Evolutionary conservation across 92 coral and sea anemone species (phyloP), one percentile per base, ranked within the genome.

Genomic region (Plumapathes pennacea): DNA sequence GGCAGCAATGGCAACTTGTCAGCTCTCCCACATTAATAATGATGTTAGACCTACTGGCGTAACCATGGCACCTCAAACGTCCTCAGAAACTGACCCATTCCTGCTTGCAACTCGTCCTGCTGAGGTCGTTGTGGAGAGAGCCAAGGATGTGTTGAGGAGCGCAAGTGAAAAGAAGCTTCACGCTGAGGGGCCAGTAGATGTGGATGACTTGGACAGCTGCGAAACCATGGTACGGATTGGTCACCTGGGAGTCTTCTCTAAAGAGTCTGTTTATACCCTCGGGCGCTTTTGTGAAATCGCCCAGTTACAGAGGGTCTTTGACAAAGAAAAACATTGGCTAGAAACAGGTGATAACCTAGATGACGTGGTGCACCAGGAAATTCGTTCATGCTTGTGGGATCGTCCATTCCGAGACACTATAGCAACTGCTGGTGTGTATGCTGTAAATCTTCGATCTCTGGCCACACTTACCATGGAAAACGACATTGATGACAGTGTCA

Each of bases 401-500:
- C 36, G 13, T 14, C 42, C 18, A 32, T 44, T 14, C 7, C 6
- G 19, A 6, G 24, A 54, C 25, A 31, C 36, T 36, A 2, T 54
- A 5, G 20, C 8, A 17, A 54, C 8, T 32, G 43, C 13, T 15
- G 42, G 43, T 19, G 21, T 13, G 4, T 5, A 1, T 2, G 7
- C 41, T 33, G 61, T 54, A 7, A 54, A 27, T 11, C 7, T 31
- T 4, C 32, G n/a, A 2, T 33, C 57, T 13, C 33, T 50, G 26
- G 26, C 57, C 2, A 26, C 26, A 15, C 38, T 29, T 27, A 1
- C 61, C 18, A 10, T 14, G 13, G 61, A 54, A 21, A 7, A 28
- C 2, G 22, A 54, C 24, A 19, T 54, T 33, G 61, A 54, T 14
- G 61, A 54, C 25, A 33, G 42, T 32, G 23, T 54, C 6, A 54